Evolutionary conservation across 2,113 vertebrate genomes (phyloP).

Genomic region (Dasyurus viverrinus): DNA sequence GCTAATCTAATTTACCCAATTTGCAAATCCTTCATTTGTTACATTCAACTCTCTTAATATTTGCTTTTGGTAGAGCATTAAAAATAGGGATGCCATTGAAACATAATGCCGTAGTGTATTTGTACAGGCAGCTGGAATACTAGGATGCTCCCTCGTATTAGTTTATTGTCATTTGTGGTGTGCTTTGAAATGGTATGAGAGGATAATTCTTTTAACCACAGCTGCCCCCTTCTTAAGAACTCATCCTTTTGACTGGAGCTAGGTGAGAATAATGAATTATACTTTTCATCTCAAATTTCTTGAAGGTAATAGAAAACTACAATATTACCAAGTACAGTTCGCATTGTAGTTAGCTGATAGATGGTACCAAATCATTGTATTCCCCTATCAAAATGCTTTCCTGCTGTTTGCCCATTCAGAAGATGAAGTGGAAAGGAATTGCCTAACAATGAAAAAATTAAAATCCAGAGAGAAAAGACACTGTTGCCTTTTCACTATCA

Average conservation of each 20-base stretch:
- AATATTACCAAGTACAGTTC: neutral
- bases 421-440: neutral
- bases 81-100: neutral
- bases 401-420: neutral
- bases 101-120: neutral
- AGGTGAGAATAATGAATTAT: neutral
- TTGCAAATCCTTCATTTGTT: neutral
- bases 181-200: neutral
- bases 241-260: neutral
- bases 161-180: neutral
- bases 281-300: neutral
- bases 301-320: neutral
- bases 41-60: neutral
- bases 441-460: neutral
- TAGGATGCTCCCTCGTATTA: neutral
- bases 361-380: neutral
- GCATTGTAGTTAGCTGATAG: neutral
- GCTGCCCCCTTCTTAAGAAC: neutral
- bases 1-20: neutral
- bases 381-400: neutral
- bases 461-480: neutral
- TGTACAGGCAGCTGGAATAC: neutral
- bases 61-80: neutral
- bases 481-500: neutral
- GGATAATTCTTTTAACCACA: neutral